Evolutionary conservation across 2,888 invertebrate species (phyloP), one percentile per base, ranked within the genome.

Genomic region (Bedellia somnulentella): DNA sequence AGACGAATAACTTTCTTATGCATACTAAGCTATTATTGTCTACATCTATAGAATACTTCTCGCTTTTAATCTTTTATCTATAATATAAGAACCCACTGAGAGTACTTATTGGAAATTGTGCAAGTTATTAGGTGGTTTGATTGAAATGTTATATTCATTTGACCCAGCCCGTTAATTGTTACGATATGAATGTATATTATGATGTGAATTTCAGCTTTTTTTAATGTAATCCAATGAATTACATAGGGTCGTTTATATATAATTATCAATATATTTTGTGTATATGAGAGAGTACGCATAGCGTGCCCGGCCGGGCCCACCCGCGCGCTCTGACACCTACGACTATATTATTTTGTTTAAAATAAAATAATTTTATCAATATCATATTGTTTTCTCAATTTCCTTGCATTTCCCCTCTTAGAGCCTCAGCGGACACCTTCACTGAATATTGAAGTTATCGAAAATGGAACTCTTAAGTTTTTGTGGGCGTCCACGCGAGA

Each of bases 281-380:
- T 62, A 63, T 61, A 54, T 54, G 55, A 52, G 59, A 46, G 52
- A 41, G 45, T 46, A 46, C 42, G 40, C 10, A 15, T 53, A 43
- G 52, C 52, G 58, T 53, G 54, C 55, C 45, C 47, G 55, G 58
- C 48, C 39, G 52, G 44, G 50, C 47, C 37, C 39, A 42, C 31
- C 31, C 27, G 33, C 32, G 44, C 42, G 49, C 52, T 47, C 51
- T 45, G 48, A 49, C 58, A 53, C 49, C 58, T 54, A 52, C 58
- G 51, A 57, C 52, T 59, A 62, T 58, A 63, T 64, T 64, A 67
- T 67, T 68, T 67, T 67, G 66, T 66, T 68, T 66, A 66, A n/a
- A 66, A 64, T 55, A 51, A 53, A 53, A 49, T 59, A 61, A 67
- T 63, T 64, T 64, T 68, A 66, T 64, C 52, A 62, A 63, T 29